Base-by-base conservation (phyloP, 2,888 invertebrate genomes). In the Eristalis pertinax region DNA sequence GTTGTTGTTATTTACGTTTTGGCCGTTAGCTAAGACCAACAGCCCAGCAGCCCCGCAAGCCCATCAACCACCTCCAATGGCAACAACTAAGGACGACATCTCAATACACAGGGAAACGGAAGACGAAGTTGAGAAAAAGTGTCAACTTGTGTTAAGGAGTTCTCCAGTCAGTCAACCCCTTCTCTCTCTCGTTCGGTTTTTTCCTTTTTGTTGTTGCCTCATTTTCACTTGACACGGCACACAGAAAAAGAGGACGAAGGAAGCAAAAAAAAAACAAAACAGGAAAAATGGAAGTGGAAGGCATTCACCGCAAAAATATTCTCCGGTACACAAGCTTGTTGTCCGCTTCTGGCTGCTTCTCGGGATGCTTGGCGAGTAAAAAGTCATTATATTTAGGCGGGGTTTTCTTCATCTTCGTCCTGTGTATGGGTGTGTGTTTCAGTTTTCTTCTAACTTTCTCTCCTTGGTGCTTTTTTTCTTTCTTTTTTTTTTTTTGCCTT, bases 301-400 rank as follows among this genome's bases (percentile, higher is more conserved):
- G 76, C 77, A 75, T 84, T 70, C 76, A 84, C 84, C 84, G 76
- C 84, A 84, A 84, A 80, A 84, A 75, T 75, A 79, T 70, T 79
- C 69, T 8, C 75, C 80, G 70, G 67, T 75, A 80, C 74, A 75
- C 50, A 50, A 50, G 70, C 50, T 84, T 75, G 79, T 64, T 79
- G 41, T 50, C 50, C 50, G 50, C 50, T 50, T 19, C 38, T 64
- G n/a, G 72, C 26, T 70, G 64, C 15, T 43, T 58, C 38, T 70
- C n/a, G n/a, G 76, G 32, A 50, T 50, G 50, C 19, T 50, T 50
- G 19, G 19, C 65, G 41, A 79, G 65, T 74, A 62, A 80, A 78
- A 84, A 84, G 80, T 80, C 84, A 80, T 84, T 84, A 84, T 84
- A 80, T 80, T 80, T 84, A 84, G 84, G 84, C 84, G 84, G 84